Percentiles rank a stretch among this genome's conserved stretches.
Evolutionary conservation across 2,797 vertebrate species (phyloP).

Genomic region (Dromococcyx pavoninus): DNA sequence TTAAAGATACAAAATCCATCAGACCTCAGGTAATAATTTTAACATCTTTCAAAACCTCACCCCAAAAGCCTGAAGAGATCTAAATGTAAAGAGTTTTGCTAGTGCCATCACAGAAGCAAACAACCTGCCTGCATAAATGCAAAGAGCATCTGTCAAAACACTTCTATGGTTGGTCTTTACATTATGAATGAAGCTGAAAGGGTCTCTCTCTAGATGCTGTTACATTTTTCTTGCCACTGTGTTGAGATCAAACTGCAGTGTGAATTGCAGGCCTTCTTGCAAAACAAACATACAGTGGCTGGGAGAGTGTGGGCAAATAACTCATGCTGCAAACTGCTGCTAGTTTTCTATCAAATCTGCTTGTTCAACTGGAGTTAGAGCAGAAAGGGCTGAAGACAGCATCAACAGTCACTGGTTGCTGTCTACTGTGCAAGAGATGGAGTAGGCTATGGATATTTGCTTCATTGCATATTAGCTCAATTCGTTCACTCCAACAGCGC

Average conservation of each 20-base stretch:
- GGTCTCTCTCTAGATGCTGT: not conserved
- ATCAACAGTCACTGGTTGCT: not conserved
- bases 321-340: not conserved
- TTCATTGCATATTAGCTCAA: not conserved
- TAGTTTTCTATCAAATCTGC: not conserved
- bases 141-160: conserved; percentile 12
- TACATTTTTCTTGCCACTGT: not conserved
- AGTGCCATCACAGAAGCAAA: not conserved
- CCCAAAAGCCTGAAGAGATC: not conserved
- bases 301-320: not conserved
- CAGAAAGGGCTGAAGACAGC: not conserved
- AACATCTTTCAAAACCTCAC: not conserved
- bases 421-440: not conserved
- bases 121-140: not conserved
- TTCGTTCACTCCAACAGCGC: not conserved
- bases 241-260: not conserved
- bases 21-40: not conserved
- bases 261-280: not conserved
- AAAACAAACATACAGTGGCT: not conserved
- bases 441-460: not conserved
- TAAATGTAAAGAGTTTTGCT: not conserved
- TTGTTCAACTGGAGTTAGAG: not conserved
- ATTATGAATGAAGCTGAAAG: not conserved
- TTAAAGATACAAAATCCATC: not conserved
- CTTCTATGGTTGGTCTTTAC: not conserved